Conservation (phyloP, 2,113 vertebrate genomes). For the Embiotoca jacksoni region DNA sequence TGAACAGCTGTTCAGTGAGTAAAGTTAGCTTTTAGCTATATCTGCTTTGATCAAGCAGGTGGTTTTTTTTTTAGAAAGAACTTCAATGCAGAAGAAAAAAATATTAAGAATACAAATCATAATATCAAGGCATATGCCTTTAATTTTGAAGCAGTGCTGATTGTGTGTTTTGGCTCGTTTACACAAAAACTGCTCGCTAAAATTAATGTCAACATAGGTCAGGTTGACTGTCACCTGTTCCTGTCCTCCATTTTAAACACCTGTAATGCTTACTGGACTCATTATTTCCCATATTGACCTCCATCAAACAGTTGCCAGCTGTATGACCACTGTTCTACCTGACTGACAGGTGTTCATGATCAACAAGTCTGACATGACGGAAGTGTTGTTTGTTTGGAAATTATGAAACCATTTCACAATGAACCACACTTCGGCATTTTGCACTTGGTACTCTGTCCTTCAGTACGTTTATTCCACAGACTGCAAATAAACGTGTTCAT, state of each 20-base stretch:
- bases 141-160: neutral
- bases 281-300: neutral
- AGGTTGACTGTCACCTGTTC: neutral
- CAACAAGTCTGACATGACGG: too few relatives aligned
- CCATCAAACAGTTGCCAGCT: neutral
- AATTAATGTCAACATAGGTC: slow-evolving; percentile 38
- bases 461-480: too few relatives aligned
- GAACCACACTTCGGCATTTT: too few relatives aligned
- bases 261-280: neutral
- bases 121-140: slow-evolving; percentile 32
- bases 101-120: slow-evolving; percentile 23
- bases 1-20: neutral
- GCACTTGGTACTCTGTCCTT: too few relatives aligned
- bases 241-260: slow-evolving; percentile 8
- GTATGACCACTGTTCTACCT: too few relatives aligned
- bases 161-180: slow-evolving; percentile 21
- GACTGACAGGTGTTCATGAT: too few relatives aligned
- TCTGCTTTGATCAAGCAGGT: neutral
- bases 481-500: too few relatives aligned
- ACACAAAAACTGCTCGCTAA: slow-evolving; percentile 8
- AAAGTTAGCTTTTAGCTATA: neutral
- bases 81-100: neutral
- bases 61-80: too few relatives aligned
- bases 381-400: too few relatives aligned
- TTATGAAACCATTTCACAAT: too few relatives aligned